phyloP scores from a whole-genome alignment of 2,113 vertebrate genomes.

The Crypturellus undulatus region DNA sequence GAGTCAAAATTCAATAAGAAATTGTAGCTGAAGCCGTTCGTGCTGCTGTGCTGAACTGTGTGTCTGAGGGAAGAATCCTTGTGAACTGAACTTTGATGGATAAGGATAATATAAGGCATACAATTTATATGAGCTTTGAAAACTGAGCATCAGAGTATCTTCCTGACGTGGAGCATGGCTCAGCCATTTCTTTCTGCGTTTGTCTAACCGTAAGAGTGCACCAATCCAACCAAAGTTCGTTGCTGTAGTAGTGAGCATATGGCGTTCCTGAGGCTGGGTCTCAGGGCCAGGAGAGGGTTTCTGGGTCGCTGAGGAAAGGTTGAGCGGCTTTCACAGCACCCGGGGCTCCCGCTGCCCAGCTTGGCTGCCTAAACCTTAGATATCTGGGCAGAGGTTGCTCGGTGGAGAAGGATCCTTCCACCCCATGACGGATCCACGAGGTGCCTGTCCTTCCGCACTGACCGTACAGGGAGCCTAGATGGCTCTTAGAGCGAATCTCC shows the following conservation, averaged over 20 bases:
- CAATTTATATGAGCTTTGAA: background rate
- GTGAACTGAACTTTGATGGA: background rate
- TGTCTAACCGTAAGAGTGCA: background rate
- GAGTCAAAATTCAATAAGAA: background rate
- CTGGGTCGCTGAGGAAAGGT: background rate
- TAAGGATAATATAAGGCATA: background rate
- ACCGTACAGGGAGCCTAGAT: background rate
- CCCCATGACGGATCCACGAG: background rate
- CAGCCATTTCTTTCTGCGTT: conserved; percentile 1
- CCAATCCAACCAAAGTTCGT: background rate
- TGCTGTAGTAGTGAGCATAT: background rate
- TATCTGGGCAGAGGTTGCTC: background rate
- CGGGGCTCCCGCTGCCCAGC: background rate
- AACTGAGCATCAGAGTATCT: background rate
- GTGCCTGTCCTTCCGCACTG: background rate
- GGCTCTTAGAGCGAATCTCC: background rate
- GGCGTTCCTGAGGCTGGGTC: rapidly evolving
- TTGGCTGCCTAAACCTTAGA: background rate
- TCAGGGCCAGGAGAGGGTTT: background rate
- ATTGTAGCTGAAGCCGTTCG: background rate
- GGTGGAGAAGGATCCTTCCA: background rate
- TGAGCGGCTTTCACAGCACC: background rate
- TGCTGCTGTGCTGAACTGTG: background rate
- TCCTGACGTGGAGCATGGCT: conserved; percentile 1
- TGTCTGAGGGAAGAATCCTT: background rate